Evolutionary conservation across 2,113 vertebrate species (phyloP), one percentile per base, ranked within the genome.

Genomic region (Prunella himalayana): DNA sequence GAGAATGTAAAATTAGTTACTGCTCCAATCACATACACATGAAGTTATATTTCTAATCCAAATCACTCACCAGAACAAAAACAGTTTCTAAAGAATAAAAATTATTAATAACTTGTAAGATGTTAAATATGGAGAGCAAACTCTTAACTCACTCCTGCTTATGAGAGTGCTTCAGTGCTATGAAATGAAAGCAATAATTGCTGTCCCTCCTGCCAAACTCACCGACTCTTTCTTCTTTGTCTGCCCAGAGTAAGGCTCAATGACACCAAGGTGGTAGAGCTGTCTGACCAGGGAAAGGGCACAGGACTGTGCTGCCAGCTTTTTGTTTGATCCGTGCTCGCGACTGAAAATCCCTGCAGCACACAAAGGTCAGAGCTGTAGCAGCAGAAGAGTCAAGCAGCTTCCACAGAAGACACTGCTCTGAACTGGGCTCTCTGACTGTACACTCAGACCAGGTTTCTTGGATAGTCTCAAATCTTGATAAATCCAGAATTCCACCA

Each of bases 321-420:
- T 99, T 96, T 99, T 99, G 96, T 99, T 99, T 49, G 99, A 99
- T 89, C 99, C 99, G 25, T 99, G 99, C 81, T 99, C 99, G 4
- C 99, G 98, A 27, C 98, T 98, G 28, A 98, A 98, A 95, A 99
- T 98, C 89, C 98, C 99, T 99, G 92, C 10, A 91, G 93, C 39
- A 97, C 63, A 96, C 41, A 96, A 95, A 77, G 39, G 60, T 78
- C 47, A 92, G 11, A 70, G 86, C 94, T 95, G 91, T 4, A 75
- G 79, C 13, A 50, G 41, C 39, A 7, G 4, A 51, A 4, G 10
- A 71, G 13, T 15, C 49, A 50, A 42, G 59, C n/a, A 65, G 47
- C 27, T 88, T 42, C 51, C 68, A 53, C 35, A 63, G 13, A 39
- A 92, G 22, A 56, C 2, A n/a, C 28, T 33, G 2, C 11, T 37